Evolutionary conservation across 1,140 invertebrate species (phyloP), one percentile per base, ranked within the genome.

Genomic region (Portunus trituberculatus): DNA sequence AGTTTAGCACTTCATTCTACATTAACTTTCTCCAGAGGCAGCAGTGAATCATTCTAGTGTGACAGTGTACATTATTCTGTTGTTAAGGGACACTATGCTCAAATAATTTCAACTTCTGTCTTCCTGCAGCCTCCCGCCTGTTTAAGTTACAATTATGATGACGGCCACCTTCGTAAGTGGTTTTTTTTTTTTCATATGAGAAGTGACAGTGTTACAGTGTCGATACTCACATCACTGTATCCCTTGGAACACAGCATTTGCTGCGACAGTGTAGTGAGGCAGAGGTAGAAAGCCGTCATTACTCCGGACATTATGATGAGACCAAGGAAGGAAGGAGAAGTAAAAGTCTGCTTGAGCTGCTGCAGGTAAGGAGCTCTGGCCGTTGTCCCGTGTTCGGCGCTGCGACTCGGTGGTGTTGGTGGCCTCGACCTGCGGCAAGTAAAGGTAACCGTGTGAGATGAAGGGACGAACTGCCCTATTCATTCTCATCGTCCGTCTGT

Each of bases 271-370:
- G 94, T 96, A 82, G 93, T 91, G 39, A 96, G 82, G 76, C 93
- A 92, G 45, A 87, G 90, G 90, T 96, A 95, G 45, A 95, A 14
- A 4, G 28, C 96, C 32, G 95, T 91, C 3, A 95, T 91, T 84
- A 91, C 92, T 10, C 95, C 96, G 14, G 95, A 82, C 28, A 90
- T 83, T 31, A 93, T 10, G 46, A 96, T 91, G 46, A 96, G 93
- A 3, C 94, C 29, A 29, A 95, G 39, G 88, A 95, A 96, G 3
- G 96, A 91, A 14, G 83, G 45, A 45, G 84, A 93, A 59, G 96
- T 95, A 48, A 96, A 95, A n/a, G 94, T 93, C 0, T 87, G 10
- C 93, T 91, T 96, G 48, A 96, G 93, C 93, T 96, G 96, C 32
- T 92, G 31, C 88, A 94, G 94, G 94, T 95, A 96, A 0, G 93